These are phyloP conservation scores for Panonychus citri DNA, from an alignment of 1,140 invertebrate species.

Conservation along the genomic window DNA sequence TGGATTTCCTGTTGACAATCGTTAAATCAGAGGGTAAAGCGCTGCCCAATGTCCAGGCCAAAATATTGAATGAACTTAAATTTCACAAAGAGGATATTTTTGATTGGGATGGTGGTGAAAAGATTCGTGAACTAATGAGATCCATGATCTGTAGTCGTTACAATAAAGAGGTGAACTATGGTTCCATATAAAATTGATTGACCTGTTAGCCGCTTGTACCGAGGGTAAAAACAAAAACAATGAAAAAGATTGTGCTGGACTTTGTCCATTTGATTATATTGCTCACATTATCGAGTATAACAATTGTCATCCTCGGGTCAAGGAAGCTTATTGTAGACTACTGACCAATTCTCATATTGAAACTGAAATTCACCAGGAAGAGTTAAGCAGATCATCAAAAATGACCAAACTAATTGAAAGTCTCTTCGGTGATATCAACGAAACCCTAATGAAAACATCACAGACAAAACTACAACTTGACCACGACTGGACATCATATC, in stretches of 20 bases:
- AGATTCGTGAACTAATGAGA: constrained; percentile 78
- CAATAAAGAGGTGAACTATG: constrained; percentile 45
- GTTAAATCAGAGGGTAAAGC: constrained; percentile 88
- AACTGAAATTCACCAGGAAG: constrained; percentile 98
- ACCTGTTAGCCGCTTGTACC: constrained; percentile 83
- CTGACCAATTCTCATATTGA: constrained; percentile 98
- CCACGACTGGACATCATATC: no score
- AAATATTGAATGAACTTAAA: constrained; percentile 95
- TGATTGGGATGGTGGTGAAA: constrained; percentile 72
- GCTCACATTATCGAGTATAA: constrained; percentile 72
- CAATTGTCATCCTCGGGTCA: constrained; percentile 85
- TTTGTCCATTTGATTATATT: constrained; percentile 88
- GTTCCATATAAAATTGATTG: constrained; percentile 91
- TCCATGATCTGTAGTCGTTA: constrained; percentile 35
- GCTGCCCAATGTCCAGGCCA: constrained; percentile 81
- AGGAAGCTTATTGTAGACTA: constrained; percentile 97
- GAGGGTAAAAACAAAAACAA: constrained; percentile 96
- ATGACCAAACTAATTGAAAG: constrained; percentile 96
- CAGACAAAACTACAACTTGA: no score
- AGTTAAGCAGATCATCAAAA: constrained; percentile 91
- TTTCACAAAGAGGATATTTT: constrained; percentile 90
- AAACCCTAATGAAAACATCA: not conserved
- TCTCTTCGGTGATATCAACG: constrained; percentile 79
- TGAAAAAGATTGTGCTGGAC: constrained; percentile 94
- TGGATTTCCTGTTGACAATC: constrained; percentile 89